phyloP scores from a whole-genome alignment of 2,797 vertebrate species.

The Menidia menidia region DNA sequence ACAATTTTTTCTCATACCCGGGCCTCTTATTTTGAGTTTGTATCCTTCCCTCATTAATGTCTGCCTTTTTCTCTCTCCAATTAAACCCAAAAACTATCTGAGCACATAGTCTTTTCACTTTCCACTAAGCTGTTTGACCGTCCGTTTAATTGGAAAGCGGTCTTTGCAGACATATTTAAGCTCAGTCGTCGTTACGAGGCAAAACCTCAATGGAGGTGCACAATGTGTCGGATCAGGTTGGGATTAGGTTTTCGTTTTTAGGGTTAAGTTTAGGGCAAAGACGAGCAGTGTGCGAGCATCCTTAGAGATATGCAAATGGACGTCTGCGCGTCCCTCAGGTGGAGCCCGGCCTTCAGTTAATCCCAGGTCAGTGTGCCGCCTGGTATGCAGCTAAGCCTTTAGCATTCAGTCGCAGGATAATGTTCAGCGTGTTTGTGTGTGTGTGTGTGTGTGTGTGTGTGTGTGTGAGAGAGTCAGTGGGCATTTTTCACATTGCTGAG shows the following conservation, averaged over 20 bases:
- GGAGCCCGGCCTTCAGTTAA: constrained; percentile 47
- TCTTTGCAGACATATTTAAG: constrained; percentile 3
- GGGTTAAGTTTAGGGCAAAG: neutral
- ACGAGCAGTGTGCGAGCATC: too few relatives aligned
- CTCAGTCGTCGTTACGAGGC: too few relatives aligned
- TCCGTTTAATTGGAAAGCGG: constrained; percentile 5
- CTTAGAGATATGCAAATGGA: neutral
- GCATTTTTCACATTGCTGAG: constrained; percentile 45
- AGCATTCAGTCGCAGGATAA: constrained; percentile 54
- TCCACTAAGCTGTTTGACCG: constrained; percentile 6
- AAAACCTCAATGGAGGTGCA: neutral
- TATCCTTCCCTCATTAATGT: neutral
- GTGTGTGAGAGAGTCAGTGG: constrained; percentile 12
- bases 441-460: constrained; percentile 4
- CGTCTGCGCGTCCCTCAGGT: constrained; percentile 39
- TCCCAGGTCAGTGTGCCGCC: constrained; percentile 57
- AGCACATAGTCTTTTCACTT: constrained; percentile 28
- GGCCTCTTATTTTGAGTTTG: neutral
- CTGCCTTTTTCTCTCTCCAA: too few relatives aligned
- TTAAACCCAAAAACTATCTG: neutral
- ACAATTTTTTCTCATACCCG: neutral
- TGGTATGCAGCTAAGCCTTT: constrained; percentile 71
- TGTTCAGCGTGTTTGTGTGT: constrained; percentile 34
- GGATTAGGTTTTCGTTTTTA: neutral
- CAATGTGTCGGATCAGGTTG: neutral